Evolutionary conservation across 2,797 vertebrate genomes (phyloP), one percentile per base, ranked within the genome.

Genomic region (Limosa lapponica): DNA sequence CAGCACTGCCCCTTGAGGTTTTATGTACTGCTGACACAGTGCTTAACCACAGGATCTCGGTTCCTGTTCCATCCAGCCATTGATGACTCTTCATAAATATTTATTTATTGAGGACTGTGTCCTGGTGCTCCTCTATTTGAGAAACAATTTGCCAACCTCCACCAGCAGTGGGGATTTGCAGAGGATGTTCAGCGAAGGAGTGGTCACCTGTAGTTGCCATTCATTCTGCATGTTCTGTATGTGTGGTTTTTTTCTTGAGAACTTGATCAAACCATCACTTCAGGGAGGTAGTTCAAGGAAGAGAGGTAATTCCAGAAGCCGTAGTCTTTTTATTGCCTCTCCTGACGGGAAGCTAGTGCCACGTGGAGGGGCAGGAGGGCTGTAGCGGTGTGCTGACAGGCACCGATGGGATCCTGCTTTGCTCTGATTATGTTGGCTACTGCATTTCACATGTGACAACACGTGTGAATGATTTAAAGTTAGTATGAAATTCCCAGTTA

Each of bases 381-480:
- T 82, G 43, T 72, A 17, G 24, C 64, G 24, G 1, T 1, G 4
- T 57, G 25, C 57, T 84, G 34, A 24, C 37, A 49, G 39, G 36
- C 49, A 22, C 54, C 2, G 3, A 1, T 20, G 9, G 43, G 51
- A 66, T 24, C 36, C 34, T 27, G 19, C 57, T 67, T 67, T 54
- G 23, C 51, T 85, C 51, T 49, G 37, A 28, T 27, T 70, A 7
- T 13, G 4, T 39, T 91, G 67, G 34, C 37, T 65, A 13, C 49
- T 55, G 52, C 32, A 6, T 85, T 80, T 69, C 37, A n/a, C 0
- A 0, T 49, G 43, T 58, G 48, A 25, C 64, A 64, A 6, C 34
- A 48, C 13, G 12, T 48, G 17, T 52, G 28, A 52, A 30, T 52
- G 51, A 30, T 32, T 52, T 18, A 17, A 52, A 52, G 51, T 55